Conservation (phyloP, 2,113 vertebrate genomes). For the Ascaphus truei region DNA sequence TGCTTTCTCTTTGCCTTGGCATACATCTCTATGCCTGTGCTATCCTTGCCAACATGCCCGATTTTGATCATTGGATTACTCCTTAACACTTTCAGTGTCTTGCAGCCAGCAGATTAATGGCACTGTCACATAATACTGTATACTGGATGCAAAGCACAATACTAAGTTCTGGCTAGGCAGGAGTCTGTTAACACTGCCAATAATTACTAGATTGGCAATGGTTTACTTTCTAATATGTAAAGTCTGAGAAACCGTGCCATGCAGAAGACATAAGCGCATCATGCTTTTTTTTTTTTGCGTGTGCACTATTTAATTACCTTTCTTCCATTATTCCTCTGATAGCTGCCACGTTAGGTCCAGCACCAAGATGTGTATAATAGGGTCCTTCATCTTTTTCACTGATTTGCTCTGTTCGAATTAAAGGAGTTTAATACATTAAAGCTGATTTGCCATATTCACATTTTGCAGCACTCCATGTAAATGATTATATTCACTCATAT, state of each 20-base stretch:
- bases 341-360: slow-evolving; percentile 85
- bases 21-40: no score
- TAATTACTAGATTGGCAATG: slow-evolving; percentile 57
- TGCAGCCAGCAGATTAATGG: slow-evolving; percentile 56
- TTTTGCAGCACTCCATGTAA: not conserved
- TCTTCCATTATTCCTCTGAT: slow-evolving; percentile 93
- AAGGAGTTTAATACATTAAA: slow-evolving; percentile 60
- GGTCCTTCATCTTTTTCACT: slow-evolving; percentile 98
- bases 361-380: slow-evolving; percentile 96
- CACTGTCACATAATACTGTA: slow-evolving; percentile 67
- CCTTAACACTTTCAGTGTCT: slow-evolving; percentile 46
- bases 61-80: slow-evolving; percentile 52
- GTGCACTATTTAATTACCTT: slow-evolving; percentile 79
- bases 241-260: slow-evolving; percentile 60
- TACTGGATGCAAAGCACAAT: slow-evolving; percentile 54
- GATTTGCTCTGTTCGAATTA: slow-evolving; percentile 90
- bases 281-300: no score
- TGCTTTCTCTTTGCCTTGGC: no score
- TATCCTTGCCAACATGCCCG: no score
- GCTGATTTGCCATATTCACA: no score
- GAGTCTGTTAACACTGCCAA: no score
- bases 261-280: slow-evolving; percentile 59
- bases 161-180: slow-evolving; percentile 56
- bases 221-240: slow-evolving; percentile 59
- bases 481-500: not conserved